Percentiles rank a stretch among this genome's conserved stretches.
These are phyloP conservation scores for Craseonycteris thonglongyai DNA, from an alignment of 2,113 vertebrate species.

Conservation along the genomic window DNA sequence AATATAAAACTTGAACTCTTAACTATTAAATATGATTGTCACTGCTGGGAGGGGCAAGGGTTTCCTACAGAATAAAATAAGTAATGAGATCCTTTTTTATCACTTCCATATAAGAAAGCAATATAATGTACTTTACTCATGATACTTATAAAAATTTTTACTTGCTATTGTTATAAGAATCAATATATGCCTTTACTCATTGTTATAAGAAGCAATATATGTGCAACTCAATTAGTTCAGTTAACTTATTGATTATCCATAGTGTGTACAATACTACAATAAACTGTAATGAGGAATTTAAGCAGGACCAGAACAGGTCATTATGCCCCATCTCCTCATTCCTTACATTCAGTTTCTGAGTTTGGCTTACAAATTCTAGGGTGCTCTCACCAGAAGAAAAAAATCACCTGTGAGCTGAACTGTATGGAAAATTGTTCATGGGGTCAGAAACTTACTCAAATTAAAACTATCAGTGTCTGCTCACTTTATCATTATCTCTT, in stretches of 20 bases:
- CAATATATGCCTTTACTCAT: background rate
- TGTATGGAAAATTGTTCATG: background rate
- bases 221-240: background rate
- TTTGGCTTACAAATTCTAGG: background rate
- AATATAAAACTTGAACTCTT: background rate
- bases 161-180: background rate
- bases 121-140: background rate
- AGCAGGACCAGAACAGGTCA: background rate
- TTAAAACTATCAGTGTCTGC: background rate
- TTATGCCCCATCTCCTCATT: background rate
- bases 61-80: background rate
- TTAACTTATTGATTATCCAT: background rate
- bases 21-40: background rate
- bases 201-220: background rate
- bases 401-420: background rate
- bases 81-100: background rate
- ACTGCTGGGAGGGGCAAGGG: too few species aligned
- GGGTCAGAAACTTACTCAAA: background rate
- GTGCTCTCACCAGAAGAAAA: background rate
- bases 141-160: background rate
- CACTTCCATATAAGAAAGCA: background rate
- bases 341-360: background rate
- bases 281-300: background rate
- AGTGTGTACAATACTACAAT: background rate
- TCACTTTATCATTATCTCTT: background rate